A percentile compares a stretch with the other conserved stretches of the same genome.
Conservation (phyloP, 2,888 invertebrate genomes). For the Machimus rusticus region DNA sequence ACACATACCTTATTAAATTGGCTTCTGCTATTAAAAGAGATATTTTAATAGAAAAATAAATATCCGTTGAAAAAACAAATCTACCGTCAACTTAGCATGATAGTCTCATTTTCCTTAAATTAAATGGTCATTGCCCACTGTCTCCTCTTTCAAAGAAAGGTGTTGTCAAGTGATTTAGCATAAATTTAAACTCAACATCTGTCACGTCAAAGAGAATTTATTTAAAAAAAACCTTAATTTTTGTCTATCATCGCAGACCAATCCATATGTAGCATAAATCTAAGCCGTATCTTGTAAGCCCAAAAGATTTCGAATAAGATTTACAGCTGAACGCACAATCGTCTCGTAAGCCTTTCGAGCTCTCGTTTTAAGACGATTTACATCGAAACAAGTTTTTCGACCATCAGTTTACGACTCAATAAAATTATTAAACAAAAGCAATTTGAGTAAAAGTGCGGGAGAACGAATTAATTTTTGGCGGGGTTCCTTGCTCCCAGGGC, state of each 20-base stretch:
- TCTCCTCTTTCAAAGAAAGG: not conserved
- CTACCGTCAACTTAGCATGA: not conserved
- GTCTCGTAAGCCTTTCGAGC: not conserved
- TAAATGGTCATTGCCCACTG: not conserved
- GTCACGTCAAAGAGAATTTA: not conserved
- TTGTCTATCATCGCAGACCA: not conserved
- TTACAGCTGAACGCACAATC: not conserved
- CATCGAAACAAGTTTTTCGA: not conserved
- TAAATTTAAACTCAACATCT: not conserved
- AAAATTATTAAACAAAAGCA: constrained; percentile 11
- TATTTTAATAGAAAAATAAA: too few species aligned
- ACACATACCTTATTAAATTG: too few species aligned
- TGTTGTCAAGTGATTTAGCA: not conserved
- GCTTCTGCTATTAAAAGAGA: too few species aligned
- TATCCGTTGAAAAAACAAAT: not conserved
- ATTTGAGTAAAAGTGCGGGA: not conserved
- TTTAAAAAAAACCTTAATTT: not conserved
- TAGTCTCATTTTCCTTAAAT: not conserved
- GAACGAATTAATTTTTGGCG: constrained; percentile 7
- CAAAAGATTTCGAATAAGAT: not conserved
- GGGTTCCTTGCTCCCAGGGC: not conserved
- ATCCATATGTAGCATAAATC: not conserved
- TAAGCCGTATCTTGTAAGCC: not conserved
- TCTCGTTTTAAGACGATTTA: not conserved
- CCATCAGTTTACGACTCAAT: constrained; percentile 12